phyloP scores from a whole-genome alignment of 2,888 invertebrate species.

The Norana najaformis region DNA sequence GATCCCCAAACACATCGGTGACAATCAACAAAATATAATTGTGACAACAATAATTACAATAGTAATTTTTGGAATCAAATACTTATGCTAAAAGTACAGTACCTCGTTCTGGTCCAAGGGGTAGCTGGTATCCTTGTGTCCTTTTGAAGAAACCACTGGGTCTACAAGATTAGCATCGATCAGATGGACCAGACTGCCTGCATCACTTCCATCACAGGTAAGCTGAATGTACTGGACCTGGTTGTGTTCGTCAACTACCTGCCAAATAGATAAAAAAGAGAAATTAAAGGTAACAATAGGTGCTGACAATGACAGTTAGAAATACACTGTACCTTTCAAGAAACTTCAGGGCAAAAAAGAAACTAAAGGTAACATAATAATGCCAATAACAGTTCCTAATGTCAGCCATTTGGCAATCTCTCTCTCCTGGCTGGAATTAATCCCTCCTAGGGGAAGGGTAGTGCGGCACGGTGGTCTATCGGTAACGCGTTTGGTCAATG shows the following conservation, averaged over 20 bases:
- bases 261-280: not conserved
- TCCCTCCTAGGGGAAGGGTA: too few species aligned
- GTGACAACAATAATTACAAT: not conserved
- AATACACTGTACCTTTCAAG: not conserved
- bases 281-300: not conserved
- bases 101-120: not conserved
- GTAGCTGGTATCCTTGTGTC: not conserved
- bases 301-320: not conserved
- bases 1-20: not conserved
- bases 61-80: not conserved
- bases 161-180: not conserved
- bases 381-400: not conserved
- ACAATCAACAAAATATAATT: not conserved
- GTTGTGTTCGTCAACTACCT: not conserved
- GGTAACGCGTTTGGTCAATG: too few species aligned
- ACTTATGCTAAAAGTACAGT: not conserved
- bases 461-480: too few species aligned
- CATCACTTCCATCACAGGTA: not conserved
- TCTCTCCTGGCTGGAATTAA: too few species aligned
- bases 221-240: not conserved
- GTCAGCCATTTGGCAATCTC: not conserved
- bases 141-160: not conserved
- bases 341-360: not conserved
- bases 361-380: not conserved
- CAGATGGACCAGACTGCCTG: not conserved